Conservation (phyloP, 2,888 invertebrate species). For the Charanyca ferruginea region DNA sequence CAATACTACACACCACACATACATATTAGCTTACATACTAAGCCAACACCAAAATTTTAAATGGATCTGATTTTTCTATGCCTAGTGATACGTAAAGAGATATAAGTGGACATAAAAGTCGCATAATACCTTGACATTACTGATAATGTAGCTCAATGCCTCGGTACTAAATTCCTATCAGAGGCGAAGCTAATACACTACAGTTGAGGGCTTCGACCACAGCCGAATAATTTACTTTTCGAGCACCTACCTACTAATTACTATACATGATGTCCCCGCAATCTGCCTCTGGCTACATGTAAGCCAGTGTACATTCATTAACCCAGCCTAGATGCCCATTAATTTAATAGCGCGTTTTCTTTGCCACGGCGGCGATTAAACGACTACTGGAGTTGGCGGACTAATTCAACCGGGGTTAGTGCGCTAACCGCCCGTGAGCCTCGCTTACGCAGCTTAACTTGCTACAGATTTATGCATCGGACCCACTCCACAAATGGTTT, state of each 20-base stretch:
- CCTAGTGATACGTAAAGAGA: too few relatives aligned
- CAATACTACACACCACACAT: too few relatives aligned
- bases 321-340: conserved; percentile 77
- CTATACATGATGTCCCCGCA: conserved; percentile 80
- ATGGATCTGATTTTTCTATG: too few relatives aligned
- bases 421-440: conserved; percentile 59
- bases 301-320: conserved; percentile 56
- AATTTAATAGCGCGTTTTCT: conserved; percentile 85
- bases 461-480: conserved; percentile 75
- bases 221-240: conserved; percentile 31
- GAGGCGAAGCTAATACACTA: conserved; percentile 1
- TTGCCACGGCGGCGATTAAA: conserved; percentile 79
- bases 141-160: conserved; percentile 14
- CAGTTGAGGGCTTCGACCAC: conserved; percentile 20
- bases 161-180: conserved; percentile 27
- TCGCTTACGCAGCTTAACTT: conserved; percentile 76
- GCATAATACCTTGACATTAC: not conserved
- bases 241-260: conserved; percentile 73
- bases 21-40: too few relatives aligned
- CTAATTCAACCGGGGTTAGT: conserved; percentile 75
- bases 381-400: conserved; percentile 72
- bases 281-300: conserved; percentile 67
- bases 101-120: not conserved
- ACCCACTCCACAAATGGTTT: conserved; percentile 64
- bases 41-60: too few relatives aligned